A percentile compares a stretch with the other conserved stretches of the same genome.
Evolutionary conservation across 2,113 vertebrate species (phyloP).

Genomic region (Cairina moschata): DNA sequence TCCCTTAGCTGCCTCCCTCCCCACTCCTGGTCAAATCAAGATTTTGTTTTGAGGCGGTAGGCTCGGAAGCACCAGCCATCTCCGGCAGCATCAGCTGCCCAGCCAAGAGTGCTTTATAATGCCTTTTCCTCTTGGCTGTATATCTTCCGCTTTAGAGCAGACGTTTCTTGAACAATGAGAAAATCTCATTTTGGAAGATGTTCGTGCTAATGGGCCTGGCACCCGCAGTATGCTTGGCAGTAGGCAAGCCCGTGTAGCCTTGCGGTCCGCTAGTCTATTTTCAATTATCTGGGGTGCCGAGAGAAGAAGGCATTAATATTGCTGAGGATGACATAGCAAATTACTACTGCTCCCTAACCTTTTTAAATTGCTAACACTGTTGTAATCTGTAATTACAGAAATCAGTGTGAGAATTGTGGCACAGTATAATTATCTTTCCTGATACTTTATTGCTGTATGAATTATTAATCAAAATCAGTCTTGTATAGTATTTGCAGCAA

Average conservation of each 20-base stretch:
- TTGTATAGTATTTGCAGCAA: conserved; percentile 85
- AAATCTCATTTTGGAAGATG: conserved; percentile 51
- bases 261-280: conserved; percentile 70
- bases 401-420: conserved; percentile 86
- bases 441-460: conserved; percentile 87
- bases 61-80: neutral
- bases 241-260: conserved; percentile 51
- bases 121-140: neutral
- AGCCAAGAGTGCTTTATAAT: neutral
- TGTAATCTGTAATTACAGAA: conserved; percentile 89
- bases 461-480: conserved; percentile 89
- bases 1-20: neutral
- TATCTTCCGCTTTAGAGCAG: neutral
- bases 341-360: conserved; percentile 83
- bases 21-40: neutral
- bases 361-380: conserved; percentile 85
- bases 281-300: conserved; percentile 76
- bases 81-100: neutral
- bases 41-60: neutral
- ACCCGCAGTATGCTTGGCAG: conserved; percentile 26
- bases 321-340: conserved; percentile 84
- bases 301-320: conserved; percentile 77
- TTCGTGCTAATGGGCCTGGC: conserved; percentile 35
- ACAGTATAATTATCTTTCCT: conserved; percentile 85
- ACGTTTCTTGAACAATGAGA: conserved; percentile 34